A percentile compares a stretch with the other conserved stretches of the same genome.
phyloP scores from a whole-genome alignment of 2,113 vertebrate genomes.

The Aptenodytes forsteri region DNA sequence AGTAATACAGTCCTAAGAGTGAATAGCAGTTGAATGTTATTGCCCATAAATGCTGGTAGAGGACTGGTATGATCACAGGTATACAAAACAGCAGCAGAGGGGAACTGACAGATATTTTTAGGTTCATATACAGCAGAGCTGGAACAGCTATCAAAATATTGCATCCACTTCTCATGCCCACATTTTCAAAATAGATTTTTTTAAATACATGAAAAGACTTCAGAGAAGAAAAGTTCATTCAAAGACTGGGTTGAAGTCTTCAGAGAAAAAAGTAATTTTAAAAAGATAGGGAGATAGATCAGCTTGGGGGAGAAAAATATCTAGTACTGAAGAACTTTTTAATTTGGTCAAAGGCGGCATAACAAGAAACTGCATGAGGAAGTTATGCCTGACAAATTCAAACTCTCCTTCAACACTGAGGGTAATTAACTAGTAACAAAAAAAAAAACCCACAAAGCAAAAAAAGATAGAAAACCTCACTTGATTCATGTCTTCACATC shows the following conservation, averaged over 20 bases:
- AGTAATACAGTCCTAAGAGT: background rate
- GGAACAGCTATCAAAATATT: background rate
- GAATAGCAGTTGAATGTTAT: background rate
- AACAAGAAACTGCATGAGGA: background rate
- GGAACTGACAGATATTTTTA: background rate
- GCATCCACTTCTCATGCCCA: too few species aligned
- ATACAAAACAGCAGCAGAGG: background rate
- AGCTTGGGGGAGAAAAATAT: background rate
- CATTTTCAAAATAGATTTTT: background rate
- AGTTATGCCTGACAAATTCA: background rate
- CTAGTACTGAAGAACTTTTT: background rate
- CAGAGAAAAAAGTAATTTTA: background rate
- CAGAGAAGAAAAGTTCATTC: background rate
- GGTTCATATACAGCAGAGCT: background rate
- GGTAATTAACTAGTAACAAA: background rate
- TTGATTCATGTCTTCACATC: background rate
- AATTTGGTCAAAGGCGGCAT: background rate
- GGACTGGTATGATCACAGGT: background rate
- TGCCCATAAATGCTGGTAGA: background rate
- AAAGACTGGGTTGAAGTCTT: background rate
- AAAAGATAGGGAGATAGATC: background rate
- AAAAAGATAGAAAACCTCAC: background rate
- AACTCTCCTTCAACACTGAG: background rate
- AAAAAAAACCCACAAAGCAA: background rate
- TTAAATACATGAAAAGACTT: background rate